Evolutionary conservation across 2,113 vertebrate genomes (phyloP), one percentile per base, ranked within the genome.

Genomic region (Chloropsis cyanopogon): DNA sequence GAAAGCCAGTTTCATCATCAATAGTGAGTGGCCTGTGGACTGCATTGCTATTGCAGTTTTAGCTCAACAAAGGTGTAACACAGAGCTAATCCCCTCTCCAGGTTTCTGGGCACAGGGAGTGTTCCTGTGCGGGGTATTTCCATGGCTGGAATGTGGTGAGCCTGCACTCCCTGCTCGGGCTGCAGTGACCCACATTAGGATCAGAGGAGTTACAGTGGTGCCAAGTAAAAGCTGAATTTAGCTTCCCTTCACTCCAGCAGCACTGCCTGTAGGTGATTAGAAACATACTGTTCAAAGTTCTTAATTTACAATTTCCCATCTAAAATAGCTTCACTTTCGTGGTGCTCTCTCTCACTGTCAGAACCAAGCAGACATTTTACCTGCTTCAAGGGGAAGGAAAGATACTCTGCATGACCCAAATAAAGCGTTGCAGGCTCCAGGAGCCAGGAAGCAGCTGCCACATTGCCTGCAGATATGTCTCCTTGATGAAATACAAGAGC

Each of bases 381-480:
- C 94, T 94, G 90, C 82, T 95, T 86, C 85, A 93, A 85, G 88
- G 92, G 69, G 79, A 90, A 91, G 47, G 59, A 63, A 46, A 68
- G 82, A 59, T n/a, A 44, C 60, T 60, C 7, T 42, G 79, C 3
- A 0, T 96, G 96, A 96, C 96, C 96, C 91, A 96, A 80, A 96
- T 96, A 95, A 72, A 94, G n/a, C 2, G 0, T 46, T 59, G 77
- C 70, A 52, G 86, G 80, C 90, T 86, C 69, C 25, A 52, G 89
- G 82, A 94, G 94, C 94, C 50, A 23, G 86, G 77, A 24, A 92
- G 88, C 93, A 95, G 92, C 95, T 97, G 95, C 89, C 92, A 56
- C 83, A 11, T 33, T 57, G 95, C 96, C 93, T 94, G 82, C 86
- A 88, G 96, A 39, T 29, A 79, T 2, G 65, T 83, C 80, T 92